Conservation (phyloP, 1,140 invertebrate species). For the Akabosia matsudoensis region DNA sequence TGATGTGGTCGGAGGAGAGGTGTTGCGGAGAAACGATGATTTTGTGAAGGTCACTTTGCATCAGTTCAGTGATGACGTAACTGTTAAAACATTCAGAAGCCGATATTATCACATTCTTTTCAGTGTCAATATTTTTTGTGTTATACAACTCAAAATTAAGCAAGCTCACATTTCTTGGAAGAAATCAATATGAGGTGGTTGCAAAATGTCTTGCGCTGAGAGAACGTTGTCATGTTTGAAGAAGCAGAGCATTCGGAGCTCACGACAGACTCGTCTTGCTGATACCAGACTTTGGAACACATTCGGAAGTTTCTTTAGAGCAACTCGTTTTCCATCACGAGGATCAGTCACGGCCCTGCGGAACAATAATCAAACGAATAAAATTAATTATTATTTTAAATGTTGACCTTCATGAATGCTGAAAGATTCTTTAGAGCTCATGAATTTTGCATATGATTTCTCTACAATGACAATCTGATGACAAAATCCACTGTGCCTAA, state of each 20-base stretch:
- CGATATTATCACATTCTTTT: not conserved
- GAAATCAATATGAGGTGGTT: slow-evolving; percentile 94
- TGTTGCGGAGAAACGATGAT: slow-evolving; percentile 99
- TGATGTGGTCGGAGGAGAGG: slow-evolving; percentile 97
- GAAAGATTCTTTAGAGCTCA: too few species aligned
- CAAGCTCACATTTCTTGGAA: slow-evolving; percentile 99
- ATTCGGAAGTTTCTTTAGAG: slow-evolving; percentile 99
- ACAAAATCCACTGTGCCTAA: not conserved
- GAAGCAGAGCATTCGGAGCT: slow-evolving; percentile 98
- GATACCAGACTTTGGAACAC: slow-evolving; percentile 99
- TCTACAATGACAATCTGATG: not conserved
- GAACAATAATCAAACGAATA: slow-evolving; percentile 50
- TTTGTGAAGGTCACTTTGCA: slow-evolving; percentile 99
- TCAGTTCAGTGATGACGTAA: slow-evolving; percentile 98
- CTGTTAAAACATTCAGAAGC: slow-evolving; percentile 57
- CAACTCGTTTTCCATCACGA: slow-evolving; percentile 93
- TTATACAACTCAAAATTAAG: too few species aligned
- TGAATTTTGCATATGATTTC: not conserved
- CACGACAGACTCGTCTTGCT: slow-evolving; percentile 95
- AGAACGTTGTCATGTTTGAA: slow-evolving; percentile 99
- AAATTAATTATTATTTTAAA: too few species aligned
- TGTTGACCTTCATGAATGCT: too few species aligned
- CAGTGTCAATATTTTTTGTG: slow-evolving; percentile 50
- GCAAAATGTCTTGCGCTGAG: slow-evolving; percentile 90
- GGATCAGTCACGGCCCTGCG: slow-evolving; percentile 98